A percentile compares a stretch with the other conserved stretches of the same genome.
Conservation (phyloP, 2,113 vertebrate genomes). For the Seriola rivoliana region DNA sequence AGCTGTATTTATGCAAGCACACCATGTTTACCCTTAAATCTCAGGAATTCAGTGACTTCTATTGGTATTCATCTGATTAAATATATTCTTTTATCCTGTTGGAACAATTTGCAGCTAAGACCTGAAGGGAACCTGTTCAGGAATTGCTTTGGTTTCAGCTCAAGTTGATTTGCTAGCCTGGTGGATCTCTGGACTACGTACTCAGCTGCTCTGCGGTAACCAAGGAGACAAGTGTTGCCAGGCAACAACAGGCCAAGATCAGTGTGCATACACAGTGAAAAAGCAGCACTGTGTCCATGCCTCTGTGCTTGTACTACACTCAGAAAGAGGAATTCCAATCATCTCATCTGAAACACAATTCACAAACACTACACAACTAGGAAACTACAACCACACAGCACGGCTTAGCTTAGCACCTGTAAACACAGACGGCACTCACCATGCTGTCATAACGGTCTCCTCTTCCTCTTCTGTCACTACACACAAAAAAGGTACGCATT, state of each 20-base stretch:
- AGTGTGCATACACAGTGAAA: conserved; percentile 71
- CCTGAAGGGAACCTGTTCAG: conserved; percentile 48
- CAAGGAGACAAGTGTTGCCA: conserved; percentile 86
- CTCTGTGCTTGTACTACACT: conserved; percentile 66
- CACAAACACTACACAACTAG: conserved; percentile 21
- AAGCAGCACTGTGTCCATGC: conserved; percentile 61
- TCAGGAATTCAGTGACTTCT: not conserved
- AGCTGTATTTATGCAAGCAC: not conserved
- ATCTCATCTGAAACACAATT: conserved; percentile 36
- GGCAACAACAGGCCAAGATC: conserved; percentile 83
- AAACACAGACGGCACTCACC: conserved; percentile 83
- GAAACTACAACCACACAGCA: not conserved
- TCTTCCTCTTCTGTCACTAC: conserved; percentile 91
- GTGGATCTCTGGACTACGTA: conserved; percentile 80
- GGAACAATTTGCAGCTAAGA: conserved; percentile 25
- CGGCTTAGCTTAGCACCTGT: not conserved
- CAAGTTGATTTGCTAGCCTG: conserved; percentile 76
- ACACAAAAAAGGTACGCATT: conserved; percentile 35
- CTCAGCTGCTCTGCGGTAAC: conserved; percentile 81
- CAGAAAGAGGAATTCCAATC: conserved; percentile 65
- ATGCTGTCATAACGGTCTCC: conserved; percentile 96
- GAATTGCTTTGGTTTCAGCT: conserved; percentile 67
- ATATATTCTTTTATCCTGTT: conserved; percentile 2
- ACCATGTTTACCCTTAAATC: not conserved
- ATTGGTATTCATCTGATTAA: not conserved